Evolutionary conservation across 2,113 vertebrate genomes (phyloP).

Genomic region (Saguinus imperator): DNA sequence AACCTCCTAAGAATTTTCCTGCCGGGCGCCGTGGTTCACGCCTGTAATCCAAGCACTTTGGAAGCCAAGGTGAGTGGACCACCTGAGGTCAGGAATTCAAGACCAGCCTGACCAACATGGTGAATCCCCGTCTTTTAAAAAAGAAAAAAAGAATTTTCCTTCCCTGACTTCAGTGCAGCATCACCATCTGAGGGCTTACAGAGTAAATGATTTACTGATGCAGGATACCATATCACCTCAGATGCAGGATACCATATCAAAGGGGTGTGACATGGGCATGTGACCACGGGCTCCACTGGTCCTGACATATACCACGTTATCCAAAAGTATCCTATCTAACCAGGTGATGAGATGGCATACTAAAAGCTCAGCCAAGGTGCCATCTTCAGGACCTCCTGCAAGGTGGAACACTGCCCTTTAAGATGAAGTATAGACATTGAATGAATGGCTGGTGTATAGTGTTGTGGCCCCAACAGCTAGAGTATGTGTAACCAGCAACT

Average conservation of each 20-base stretch:
- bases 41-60: too few species aligned
- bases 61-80: too few species aligned
- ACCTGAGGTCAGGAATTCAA: too few species aligned
- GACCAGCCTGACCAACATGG: too few species aligned
- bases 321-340: neutral
- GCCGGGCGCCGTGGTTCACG: too few species aligned
- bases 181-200: accelerated
- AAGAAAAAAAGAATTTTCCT: neutral
- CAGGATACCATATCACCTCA: neutral
- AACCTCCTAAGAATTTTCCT: neutral
- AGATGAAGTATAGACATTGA: neutral
- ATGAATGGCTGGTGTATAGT: neutral
- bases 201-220: neutral
- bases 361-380: neutral
- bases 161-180: neutral
- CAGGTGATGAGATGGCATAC: neutral
- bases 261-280: neutral
- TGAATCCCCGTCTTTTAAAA: too few species aligned
- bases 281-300: neutral
- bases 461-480: neutral
- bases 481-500: neutral
- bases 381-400: neutral
- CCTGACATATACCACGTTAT: neutral
- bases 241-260: neutral
- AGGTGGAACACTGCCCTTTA: neutral